Conservation (phyloP, 2,888 invertebrate genomes). For the Tetropium fuscum region DNA sequence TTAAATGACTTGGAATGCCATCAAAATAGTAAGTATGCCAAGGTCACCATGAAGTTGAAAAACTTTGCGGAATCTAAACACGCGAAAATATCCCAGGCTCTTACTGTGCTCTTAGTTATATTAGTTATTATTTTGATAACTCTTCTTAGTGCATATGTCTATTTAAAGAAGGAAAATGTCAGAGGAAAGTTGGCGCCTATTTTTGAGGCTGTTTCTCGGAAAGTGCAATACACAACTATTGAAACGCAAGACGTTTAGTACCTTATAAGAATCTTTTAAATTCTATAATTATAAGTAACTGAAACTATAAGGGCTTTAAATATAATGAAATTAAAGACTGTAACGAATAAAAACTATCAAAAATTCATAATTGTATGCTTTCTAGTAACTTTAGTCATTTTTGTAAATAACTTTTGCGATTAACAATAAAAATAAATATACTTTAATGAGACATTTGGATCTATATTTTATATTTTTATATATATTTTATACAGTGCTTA, state of each 20-base stretch:
- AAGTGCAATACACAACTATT: conserved; percentile 81
- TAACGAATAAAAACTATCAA: too few species aligned
- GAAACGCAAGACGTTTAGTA: conserved; percentile 63
- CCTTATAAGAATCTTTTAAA: not conserved
- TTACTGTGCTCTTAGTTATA: conserved; percentile 68
- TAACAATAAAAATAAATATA: too few species aligned
- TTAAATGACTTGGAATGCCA: conserved; percentile 70
- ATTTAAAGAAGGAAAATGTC: conserved; percentile 72
- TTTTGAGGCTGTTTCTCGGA: conserved; percentile 74
- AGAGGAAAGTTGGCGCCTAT: conserved; percentile 72
- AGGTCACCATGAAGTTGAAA: conserved; percentile 57
- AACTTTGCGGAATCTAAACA: conserved; percentile 57
- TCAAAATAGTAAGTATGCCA: conserved; percentile 56
- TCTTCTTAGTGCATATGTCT: conserved; percentile 71
- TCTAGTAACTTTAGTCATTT: too few species aligned
- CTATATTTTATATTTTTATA: not conserved
- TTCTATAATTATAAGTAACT: not conserved
- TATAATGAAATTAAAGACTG: too few species aligned
- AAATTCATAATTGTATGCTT: too few species aligned
- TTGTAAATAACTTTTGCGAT: too few species aligned
- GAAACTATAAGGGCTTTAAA: too few species aligned
- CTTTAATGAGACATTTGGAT: too few species aligned
- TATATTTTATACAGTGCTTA: not conserved
- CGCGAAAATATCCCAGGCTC: conserved; percentile 60
- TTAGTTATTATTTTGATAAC: conserved; percentile 69